These are phyloP conservation scores for Rhea americana DNA, from an alignment of 2,113 vertebrate species.

Conservation along the genomic window DNA sequence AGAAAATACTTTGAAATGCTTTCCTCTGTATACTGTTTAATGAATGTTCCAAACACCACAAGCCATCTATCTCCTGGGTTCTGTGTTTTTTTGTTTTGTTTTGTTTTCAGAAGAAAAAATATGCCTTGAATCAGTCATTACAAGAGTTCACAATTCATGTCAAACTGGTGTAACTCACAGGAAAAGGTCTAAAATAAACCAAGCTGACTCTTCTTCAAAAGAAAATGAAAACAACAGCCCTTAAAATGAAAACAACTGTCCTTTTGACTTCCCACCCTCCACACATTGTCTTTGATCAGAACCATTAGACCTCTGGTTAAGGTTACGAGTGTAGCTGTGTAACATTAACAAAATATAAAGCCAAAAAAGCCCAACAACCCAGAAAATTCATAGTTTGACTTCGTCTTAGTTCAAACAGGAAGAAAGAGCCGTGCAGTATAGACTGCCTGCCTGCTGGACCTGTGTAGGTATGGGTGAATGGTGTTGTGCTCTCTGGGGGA, in stretches of 20 bases:
- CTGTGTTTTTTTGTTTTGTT: background rate
- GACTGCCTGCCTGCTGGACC: background rate
- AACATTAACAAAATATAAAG: background rate
- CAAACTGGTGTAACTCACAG: background rate
- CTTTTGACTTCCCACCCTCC: background rate
- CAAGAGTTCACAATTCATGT: slow-evolving; percentile 29
- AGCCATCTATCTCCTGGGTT: slow-evolving; percentile 10
- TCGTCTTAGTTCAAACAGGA: background rate
- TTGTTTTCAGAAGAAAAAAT: background rate
- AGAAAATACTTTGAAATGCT: slow-evolving; percentile 33
- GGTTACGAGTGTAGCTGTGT: slow-evolving; percentile 3
- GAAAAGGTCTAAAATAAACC: slow-evolving; percentile 52
- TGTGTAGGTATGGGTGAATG: background rate
- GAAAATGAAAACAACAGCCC: slow-evolving; percentile 42
- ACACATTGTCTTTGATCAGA: background rate
- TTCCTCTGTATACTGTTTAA: background rate
- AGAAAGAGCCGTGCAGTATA: background rate
- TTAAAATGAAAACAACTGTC: slow-evolving; percentile 45
- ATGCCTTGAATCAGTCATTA: slow-evolving; percentile 10
- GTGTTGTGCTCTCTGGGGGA: background rate
- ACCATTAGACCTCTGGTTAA: background rate
- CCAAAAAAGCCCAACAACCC: background rate
- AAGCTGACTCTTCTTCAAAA: slow-evolving; percentile 52
- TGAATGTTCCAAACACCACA: slow-evolving; percentile 16
- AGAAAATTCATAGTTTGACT: background rate